phyloP scores from a whole-genome alignment of 2,797 vertebrate species.

The Hozukius guyotensis region DNA sequence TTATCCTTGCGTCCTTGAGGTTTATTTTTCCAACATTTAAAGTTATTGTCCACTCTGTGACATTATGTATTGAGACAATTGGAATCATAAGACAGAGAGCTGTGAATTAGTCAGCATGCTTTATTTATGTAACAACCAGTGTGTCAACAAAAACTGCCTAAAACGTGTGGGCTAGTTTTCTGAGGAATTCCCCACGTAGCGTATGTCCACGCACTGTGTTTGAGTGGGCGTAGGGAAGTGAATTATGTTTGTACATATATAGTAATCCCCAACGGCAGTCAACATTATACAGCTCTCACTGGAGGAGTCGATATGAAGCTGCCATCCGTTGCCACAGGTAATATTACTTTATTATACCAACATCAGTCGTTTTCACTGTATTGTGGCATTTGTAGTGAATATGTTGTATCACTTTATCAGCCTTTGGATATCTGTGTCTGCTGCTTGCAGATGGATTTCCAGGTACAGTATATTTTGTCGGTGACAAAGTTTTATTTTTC shows the following conservation, averaged over 20 bases:
- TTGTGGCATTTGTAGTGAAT: not conserved
- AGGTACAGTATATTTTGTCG: slow-evolving; percentile 55
- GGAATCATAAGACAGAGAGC: not conserved
- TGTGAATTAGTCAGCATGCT: slow-evolving; percentile 1
- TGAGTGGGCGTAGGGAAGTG: slow-evolving; percentile 56
- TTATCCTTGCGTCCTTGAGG: not conserved
- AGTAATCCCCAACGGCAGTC: not conserved
- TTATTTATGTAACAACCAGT: not conserved
- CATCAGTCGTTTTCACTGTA: not conserved
- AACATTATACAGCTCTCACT: not conserved
- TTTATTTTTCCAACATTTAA: not conserved
- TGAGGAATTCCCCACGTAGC: slow-evolving; percentile 45
- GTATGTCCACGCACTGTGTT: not conserved
- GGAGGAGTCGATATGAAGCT: slow-evolving; percentile 54
- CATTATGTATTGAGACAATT: not conserved
- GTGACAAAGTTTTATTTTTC: not conserved
- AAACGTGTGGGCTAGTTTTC: not conserved
- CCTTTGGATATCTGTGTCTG: slow-evolving; percentile 48
- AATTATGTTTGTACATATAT: not conserved
- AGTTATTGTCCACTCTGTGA: not conserved
- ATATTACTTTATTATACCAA: not conserved
- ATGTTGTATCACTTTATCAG: slow-evolving; percentile 46
- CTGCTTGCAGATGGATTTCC: slow-evolving; percentile 49
- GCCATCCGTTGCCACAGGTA: slow-evolving; percentile 62
- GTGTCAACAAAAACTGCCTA: not conserved